A percentile compares a stretch with the other conserved stretches of the same genome.
These are phyloP conservation scores for Amazona vittata DNA, from an alignment of 2,113 vertebrate species.

Conservation along the genomic window DNA sequence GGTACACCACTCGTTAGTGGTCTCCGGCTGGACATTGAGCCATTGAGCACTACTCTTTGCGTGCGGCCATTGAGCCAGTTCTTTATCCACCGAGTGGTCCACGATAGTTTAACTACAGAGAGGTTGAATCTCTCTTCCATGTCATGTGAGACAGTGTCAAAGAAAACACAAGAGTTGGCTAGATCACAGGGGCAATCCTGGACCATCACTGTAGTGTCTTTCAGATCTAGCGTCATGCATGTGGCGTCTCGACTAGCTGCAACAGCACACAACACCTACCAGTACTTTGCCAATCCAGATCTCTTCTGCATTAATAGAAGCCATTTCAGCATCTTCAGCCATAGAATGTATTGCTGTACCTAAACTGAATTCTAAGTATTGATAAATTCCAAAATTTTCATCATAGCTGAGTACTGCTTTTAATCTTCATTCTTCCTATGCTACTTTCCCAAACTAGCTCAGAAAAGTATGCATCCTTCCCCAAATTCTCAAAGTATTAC, in stretches of 20 bases:
- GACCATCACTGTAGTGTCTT: fast-evolving
- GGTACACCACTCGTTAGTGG: too few relatives aligned
- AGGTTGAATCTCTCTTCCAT: too few relatives aligned
- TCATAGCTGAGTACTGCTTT: neutral
- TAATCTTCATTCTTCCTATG: neutral
- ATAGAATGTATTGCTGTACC: neutral
- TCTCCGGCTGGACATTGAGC: too few relatives aligned
- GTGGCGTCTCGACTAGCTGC: fast-evolving
- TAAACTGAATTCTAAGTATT: neutral
- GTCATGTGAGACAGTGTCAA: neutral
- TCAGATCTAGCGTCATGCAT: neutral
- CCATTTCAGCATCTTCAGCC: neutral
- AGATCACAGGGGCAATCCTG: neutral
- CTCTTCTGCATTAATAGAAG: neutral
- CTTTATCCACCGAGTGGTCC: too few relatives aligned
- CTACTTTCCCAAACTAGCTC: neutral
- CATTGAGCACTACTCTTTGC: too few relatives aligned
- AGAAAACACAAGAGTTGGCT: neutral
- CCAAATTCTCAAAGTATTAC: neutral
- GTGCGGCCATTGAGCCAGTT: too few relatives aligned
- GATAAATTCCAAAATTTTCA: neutral
- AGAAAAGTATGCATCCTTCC: neutral
- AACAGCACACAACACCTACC: neutral
- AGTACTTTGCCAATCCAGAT: neutral
- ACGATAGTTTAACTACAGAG: too few relatives aligned